Base-by-base conservation (phyloP, 2,888 invertebrate species). In the Lysandra coridon region DNA sequence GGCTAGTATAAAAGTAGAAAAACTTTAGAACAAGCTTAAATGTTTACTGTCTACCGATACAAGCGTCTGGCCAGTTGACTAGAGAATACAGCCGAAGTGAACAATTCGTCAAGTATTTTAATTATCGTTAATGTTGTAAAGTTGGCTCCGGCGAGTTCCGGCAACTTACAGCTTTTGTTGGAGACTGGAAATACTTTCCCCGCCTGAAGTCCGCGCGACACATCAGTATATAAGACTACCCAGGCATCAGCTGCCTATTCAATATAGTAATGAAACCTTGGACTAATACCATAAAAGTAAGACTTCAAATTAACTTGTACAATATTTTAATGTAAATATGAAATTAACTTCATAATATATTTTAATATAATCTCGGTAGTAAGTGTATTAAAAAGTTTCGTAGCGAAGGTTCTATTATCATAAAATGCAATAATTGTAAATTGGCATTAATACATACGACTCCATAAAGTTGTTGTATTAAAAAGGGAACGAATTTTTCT, bases 111-210 rank as follows among this genome's bases (percentile, higher is more conserved):
- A 64, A 64, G 64, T 64, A 64, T 64, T 64, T 64, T 64, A 64
- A 64, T 64, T 64, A 64, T 64, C 23, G 64, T 64, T 64, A 64
- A 64, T 64, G 64, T 64, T 64, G 30, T 64, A 10, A 64, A 64
- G 64, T 64, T 64, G 64, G 23, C 23, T 64, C 10, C 23, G 12
- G 64, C 2, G 30, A 64, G 64, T 23, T 64, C 23, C 64, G 64
- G 64, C 10, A 30, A 64, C 64, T 64, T 64, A 30, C 23, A 6
- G 23, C 64, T 64, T 64, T 64, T 64, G 30, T 64, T 64, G 10
- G 7, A 64, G 23, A 64, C 30, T 64, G 64, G 64, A 64, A 64
- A 64, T 64, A 64, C 64, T 64, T 64, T 64, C 23, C 64, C 10
- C 64, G 30, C 30, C 64, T 1, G 17, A 1, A 53, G 57, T 14